phyloP scores from a whole-genome alignment of 2,797 vertebrate genomes.

The Holocentrus rufus region DNA sequence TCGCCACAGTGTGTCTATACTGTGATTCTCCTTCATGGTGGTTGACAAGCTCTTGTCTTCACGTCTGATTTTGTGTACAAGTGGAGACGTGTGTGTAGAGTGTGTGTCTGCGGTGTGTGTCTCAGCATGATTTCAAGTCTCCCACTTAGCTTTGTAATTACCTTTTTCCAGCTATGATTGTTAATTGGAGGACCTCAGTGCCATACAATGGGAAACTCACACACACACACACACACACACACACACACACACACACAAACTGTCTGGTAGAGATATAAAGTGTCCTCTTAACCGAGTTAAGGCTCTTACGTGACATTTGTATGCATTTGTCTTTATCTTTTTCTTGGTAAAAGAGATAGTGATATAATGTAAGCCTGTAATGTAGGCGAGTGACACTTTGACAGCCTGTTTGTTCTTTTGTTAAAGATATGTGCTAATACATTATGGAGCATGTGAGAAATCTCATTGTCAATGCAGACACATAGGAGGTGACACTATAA shows the following conservation, averaged over 20 bases:
- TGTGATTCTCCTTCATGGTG: constrained; percentile 16
- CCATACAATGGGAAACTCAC: constrained; percentile 39
- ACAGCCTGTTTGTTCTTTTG: constrained; percentile 34
- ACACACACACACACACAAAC: constrained; percentile 22
- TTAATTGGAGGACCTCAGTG: constrained; percentile 64
- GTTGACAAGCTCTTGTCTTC: constrained; percentile 38
- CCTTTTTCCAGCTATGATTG: constrained; percentile 66
- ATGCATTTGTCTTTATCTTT: constrained; percentile 42
- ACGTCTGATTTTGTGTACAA: constrained; percentile 42
- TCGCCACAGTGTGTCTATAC: constrained; percentile 30
- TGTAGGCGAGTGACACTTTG: constrained; percentile 43
- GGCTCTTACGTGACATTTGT: constrained; percentile 45
- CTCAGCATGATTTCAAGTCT: constrained; percentile 69
- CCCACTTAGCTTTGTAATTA: constrained; percentile 74
- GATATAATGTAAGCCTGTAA: constrained; percentile 12
- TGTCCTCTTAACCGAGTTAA: constrained; percentile 60
- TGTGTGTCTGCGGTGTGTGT: constrained; percentile 42
- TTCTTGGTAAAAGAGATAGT: constrained; percentile 25
- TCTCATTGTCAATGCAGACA: constrained; percentile 27
- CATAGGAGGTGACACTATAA: constrained; percentile 4
- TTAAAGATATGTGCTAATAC: constrained; percentile 27
- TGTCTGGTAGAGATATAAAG: constrained; percentile 28
- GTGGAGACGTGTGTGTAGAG: constrained; percentile 35
- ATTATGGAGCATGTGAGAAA: constrained; percentile 38
- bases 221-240: constrained; percentile 14